Conservation (phyloP, 2,888 invertebrate species). For the Caradrina clavipalpis region DNA sequence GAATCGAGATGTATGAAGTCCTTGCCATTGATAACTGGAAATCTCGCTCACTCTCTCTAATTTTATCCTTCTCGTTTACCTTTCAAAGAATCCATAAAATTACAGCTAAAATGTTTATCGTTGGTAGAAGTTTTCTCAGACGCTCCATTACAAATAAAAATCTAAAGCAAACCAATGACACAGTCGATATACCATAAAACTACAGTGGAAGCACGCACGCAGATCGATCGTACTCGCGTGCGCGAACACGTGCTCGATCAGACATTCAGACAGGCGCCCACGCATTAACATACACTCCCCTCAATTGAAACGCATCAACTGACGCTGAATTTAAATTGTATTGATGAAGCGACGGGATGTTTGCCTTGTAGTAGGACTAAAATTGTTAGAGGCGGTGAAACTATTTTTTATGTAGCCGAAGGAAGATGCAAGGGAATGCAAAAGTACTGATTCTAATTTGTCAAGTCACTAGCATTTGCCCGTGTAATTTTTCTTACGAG, state of each 20-base stretch:
- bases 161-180: slow-evolving; percentile 8
- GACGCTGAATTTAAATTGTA: slow-evolving; percentile 23
- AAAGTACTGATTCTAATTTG: too few species aligned
- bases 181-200: slow-evolving; percentile 36
- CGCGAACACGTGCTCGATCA: slow-evolving; percentile 7
- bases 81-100: too few species aligned
- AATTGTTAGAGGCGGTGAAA: not conserved
- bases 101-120: too few species aligned
- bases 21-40: too few species aligned
- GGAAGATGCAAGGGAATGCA: too few species aligned
- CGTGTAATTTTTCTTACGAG: too few species aligned
- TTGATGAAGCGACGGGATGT: not conserved
- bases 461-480: too few species aligned
- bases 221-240: slow-evolving; percentile 40
- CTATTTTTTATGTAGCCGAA: not conserved
- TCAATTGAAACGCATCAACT: slow-evolving; percentile 41
- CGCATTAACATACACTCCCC: slow-evolving; percentile 40
- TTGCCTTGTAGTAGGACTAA: not conserved
- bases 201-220: slow-evolving; percentile 21
- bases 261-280: slow-evolving; percentile 21
- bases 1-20: too few species aligned
- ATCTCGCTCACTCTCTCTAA: too few species aligned
- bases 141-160: slow-evolving; percentile 6
- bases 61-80: too few species aligned
- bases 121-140: not conserved